These are phyloP conservation scores for Aphidius colemani DNA, from an alignment of 2,888 invertebrate species.

Conservation along the genomic window DNA sequence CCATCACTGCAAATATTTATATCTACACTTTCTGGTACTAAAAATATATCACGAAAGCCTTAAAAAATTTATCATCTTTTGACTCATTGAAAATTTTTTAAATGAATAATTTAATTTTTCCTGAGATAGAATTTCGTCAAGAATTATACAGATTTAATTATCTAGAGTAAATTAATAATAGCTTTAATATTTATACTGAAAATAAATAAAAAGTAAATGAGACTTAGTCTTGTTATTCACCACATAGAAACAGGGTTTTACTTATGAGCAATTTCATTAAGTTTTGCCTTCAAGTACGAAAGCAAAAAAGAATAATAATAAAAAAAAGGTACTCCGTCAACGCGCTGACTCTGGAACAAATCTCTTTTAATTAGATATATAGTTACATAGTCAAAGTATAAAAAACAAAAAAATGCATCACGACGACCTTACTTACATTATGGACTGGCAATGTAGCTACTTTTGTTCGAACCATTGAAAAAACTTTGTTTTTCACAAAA, in stretches of 20 bases:
- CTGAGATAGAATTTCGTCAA: too few species aligned
- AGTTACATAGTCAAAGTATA: not conserved
- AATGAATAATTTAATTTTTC: too few species aligned
- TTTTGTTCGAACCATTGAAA: not conserved
- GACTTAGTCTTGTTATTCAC: not conserved
- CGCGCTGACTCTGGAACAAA: slow-evolving; percentile 33
- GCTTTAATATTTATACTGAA: too few species aligned
- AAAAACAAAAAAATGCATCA: too few species aligned
- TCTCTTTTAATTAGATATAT: slow-evolving; percentile 35
- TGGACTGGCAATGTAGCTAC: not conserved
- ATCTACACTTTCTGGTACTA: too few species aligned
- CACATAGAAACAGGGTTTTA: slow-evolving; percentile 9
- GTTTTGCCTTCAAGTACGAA: not conserved
- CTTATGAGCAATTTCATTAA: slow-evolving; percentile 35
- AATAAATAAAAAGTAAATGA: too few species aligned
- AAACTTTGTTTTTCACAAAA: slow-evolving; percentile 26
- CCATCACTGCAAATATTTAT: too few species aligned
- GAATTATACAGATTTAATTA: too few species aligned
- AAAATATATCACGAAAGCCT: too few species aligned
- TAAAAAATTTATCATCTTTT: too few species aligned
- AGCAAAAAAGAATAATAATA: slow-evolving; percentile 6
- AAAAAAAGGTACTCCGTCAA: slow-evolving; percentile 1
- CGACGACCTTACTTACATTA: not conserved
- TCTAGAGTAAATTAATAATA: too few species aligned
- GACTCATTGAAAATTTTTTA: too few species aligned